Percentiles rank a stretch among this genome's conserved stretches.
These are phyloP conservation scores for Darevskia nairensis DNA, from an alignment of 2,797 vertebrate genomes.

Conservation along the genomic window DNA sequence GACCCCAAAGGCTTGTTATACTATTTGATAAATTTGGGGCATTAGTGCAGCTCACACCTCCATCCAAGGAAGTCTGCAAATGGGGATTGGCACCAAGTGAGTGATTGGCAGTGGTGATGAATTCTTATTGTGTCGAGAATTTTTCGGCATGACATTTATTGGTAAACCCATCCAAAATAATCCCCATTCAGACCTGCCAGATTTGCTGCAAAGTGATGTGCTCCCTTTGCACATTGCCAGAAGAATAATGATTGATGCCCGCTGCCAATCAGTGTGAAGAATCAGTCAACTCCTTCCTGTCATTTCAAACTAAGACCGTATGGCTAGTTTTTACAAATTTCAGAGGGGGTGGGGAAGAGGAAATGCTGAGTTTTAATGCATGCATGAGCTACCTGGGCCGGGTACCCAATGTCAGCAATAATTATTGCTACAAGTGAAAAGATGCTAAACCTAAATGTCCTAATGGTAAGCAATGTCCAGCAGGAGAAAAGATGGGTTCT, in stretches of 20 bases:
- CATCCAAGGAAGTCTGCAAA: slow-evolving; percentile 25
- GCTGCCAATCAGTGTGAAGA: slow-evolving; percentile 57
- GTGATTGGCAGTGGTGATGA: slow-evolving; percentile 36
- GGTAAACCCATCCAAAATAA: slow-evolving; percentile 36
- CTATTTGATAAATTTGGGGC: slow-evolving; percentile 32
- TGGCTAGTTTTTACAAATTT: slow-evolving; percentile 6
- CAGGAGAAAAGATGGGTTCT: not conserved
- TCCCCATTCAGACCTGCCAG: slow-evolving; percentile 49
- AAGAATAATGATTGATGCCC: slow-evolving; percentile 59
- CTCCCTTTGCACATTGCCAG: slow-evolving; percentile 31
- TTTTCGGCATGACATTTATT: slow-evolving; percentile 52
- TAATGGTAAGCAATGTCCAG: not conserved
- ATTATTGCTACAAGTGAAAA: too few species aligned
- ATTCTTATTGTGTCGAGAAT: slow-evolving; percentile 46
- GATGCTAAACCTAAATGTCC: not conserved
- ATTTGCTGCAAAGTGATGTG: slow-evolving; percentile 39
- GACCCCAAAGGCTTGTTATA: slow-evolving; percentile 1
- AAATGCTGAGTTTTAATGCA: not conserved
- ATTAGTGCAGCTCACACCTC: slow-evolving; percentile 29
- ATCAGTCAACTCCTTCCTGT: slow-evolving; percentile 32
- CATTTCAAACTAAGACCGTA: slow-evolving; percentile 30
- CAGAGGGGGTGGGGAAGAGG: slow-evolving; percentile 26
- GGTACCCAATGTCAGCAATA: not conserved
- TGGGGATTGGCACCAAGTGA: slow-evolving; percentile 35
- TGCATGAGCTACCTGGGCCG: not conserved